phyloP scores from a whole-genome alignment of 2,113 vertebrate genomes.

The Ictidomys tridecemlineatus region DNA sequence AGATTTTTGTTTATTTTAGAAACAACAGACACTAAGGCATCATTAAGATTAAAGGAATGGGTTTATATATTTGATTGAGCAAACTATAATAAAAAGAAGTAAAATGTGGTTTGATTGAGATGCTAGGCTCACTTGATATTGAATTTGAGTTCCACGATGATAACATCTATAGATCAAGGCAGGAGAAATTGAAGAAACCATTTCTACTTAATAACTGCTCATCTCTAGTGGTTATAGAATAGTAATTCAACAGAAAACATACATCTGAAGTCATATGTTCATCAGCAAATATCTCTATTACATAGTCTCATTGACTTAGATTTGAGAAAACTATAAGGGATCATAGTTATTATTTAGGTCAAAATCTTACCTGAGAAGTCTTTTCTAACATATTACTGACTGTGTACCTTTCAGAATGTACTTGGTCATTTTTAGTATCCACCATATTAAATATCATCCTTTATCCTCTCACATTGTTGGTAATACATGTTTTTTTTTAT shows the following conservation, averaged over 20 bases:
- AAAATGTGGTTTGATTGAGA: slow-evolving; percentile 63
- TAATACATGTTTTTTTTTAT: background rate
- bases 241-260: slow-evolving; percentile 69
- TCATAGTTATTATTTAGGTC: background rate
- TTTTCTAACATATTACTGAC: background rate
- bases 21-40: background rate
- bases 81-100: slow-evolving; percentile 54
- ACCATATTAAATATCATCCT: background rate
- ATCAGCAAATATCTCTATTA: slow-evolving; percentile 66
- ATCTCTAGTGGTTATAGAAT: slow-evolving; percentile 56
- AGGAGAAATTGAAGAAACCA: slow-evolving; percentile 71
- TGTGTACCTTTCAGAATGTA: background rate
- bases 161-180: slow-evolving; percentile 70
- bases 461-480: background rate
- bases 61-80: slow-evolving; percentile 50
- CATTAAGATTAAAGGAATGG: background rate
- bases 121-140: slow-evolving; percentile 52
- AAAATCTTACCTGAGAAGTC: slow-evolving; percentile 29
- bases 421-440: slow-evolving; percentile 2
- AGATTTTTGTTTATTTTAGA: background rate
- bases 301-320: slow-evolving; percentile 52
- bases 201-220: slow-evolving; percentile 68
- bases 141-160: slow-evolving; percentile 63
- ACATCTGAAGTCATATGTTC: slow-evolving; percentile 45
- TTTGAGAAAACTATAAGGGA: slow-evolving; percentile 41